Conservation (phyloP, 2,888 invertebrate species). For the Tridacna gigas region DNA sequence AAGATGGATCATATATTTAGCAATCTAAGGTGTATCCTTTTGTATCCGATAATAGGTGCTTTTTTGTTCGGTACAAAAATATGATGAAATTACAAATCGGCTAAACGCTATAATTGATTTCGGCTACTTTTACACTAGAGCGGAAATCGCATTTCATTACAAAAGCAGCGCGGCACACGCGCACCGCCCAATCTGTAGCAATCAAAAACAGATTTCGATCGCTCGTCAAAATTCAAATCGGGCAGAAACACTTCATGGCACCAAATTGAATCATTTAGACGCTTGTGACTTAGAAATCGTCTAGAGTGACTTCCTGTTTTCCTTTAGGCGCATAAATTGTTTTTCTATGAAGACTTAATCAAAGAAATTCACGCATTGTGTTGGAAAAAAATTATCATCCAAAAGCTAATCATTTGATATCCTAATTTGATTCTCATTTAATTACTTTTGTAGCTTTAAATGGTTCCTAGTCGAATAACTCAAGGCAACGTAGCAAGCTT, state of each 20-base stretch:
- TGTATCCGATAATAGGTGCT: too few species aligned
- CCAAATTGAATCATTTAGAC: conserved; percentile 10
- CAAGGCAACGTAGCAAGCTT: too few species aligned
- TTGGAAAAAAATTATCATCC: conserved; percentile 18
- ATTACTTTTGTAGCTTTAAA: conserved; percentile 18
- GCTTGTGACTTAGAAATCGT: conserved; percentile 3
- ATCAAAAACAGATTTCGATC: conserved; percentile 29
- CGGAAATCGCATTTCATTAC: conserved; percentile 15
- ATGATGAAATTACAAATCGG: not conserved
- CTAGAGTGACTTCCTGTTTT: conserved; percentile 1
- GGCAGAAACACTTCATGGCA: conserved; percentile 18
- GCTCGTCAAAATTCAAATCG: conserved; percentile 35
- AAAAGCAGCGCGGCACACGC: not conserved
- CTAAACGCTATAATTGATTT: conserved; percentile 6
- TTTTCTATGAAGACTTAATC: conserved; percentile 4
- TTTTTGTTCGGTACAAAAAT: not conserved
- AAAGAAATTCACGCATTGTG: conserved; percentile 22
- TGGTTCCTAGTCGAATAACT: not conserved
- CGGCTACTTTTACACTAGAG: conserved; percentile 2
- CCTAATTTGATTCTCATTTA: conserved; percentile 14
- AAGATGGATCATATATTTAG: too few species aligned
- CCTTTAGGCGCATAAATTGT: conserved; percentile 7
- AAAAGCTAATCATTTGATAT: conserved; percentile 15
- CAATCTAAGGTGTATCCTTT: too few species aligned
- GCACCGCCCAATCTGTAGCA: not conserved